Percentiles rank a stretch among this genome's conserved stretches.
These are phyloP conservation scores for Nipponia nippon DNA, from an alignment of 2,113 vertebrate genomes.

Conservation along the genomic window DNA sequence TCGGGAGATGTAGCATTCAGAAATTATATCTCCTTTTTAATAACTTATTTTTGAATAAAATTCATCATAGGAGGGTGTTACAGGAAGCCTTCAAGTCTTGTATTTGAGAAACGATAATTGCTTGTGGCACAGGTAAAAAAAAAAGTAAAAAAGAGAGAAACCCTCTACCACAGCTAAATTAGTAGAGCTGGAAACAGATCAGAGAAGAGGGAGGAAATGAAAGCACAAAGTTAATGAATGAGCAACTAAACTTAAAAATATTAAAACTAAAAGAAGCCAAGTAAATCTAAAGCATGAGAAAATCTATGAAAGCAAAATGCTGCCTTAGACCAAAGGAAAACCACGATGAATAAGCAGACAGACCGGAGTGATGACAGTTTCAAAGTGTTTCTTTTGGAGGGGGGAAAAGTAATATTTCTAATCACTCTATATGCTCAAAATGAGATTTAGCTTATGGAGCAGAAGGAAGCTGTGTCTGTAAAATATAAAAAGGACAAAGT, in stretches of 20 bases:
- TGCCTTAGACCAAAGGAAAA: not conserved
- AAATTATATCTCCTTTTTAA: not conserved
- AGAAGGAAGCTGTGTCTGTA: not conserved
- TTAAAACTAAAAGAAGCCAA: not conserved
- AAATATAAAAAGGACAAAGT: not conserved
- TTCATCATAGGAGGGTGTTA: not conserved
- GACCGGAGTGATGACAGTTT: not conserved
- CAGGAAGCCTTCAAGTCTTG: not conserved
- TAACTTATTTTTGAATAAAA: constrained; percentile 11
- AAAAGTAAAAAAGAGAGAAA: not conserved
- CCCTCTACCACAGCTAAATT: not conserved
- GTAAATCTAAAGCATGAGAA: not conserved
- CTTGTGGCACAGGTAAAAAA: not conserved
- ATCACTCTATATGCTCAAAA: not conserved
- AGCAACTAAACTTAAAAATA: not conserved
- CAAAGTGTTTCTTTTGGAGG: not conserved
- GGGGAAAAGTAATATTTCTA: not conserved
- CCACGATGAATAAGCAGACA: accelerated
- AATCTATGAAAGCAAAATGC: not conserved
- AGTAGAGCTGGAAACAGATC: not conserved
- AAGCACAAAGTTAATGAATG: not conserved
- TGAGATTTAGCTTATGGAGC: not conserved
- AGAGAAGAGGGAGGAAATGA: not conserved
- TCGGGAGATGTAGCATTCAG: not conserved
- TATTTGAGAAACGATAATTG: not conserved